phyloP scores from a whole-genome alignment of 2,888 invertebrate species.

The Orthosia gothica region DNA sequence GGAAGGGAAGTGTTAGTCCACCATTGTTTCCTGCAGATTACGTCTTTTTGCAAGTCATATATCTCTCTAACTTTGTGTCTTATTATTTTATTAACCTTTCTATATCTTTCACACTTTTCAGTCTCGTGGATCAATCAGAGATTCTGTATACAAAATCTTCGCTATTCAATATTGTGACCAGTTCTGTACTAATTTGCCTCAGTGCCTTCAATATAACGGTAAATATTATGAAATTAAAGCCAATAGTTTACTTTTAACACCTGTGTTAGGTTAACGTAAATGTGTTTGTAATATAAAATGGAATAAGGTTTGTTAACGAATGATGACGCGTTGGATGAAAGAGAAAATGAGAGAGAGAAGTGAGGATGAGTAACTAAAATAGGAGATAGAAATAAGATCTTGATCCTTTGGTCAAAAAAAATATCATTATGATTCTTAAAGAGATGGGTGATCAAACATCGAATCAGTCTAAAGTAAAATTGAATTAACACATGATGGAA shows the following conservation, averaged over 20 bases:
- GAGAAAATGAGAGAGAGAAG: background rate
- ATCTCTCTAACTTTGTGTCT: background rate
- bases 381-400: background rate
- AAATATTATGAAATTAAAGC: slow-evolving; percentile 40
- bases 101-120: slow-evolving; percentile 61
- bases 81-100: background rate
- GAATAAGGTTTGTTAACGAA: background rate
- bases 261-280: slow-evolving; percentile 5
- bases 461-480: too few species aligned
- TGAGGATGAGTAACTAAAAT: background rate
- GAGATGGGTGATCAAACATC: too few species aligned
- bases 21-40: background rate
- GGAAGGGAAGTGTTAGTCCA: background rate
- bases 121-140: slow-evolving; percentile 80
- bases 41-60: background rate
- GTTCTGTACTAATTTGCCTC: slow-evolving; percentile 83
- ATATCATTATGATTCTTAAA: too few species aligned
- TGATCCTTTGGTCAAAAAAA: background rate
- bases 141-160: slow-evolving; percentile 78
- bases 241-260: slow-evolving; percentile 13
- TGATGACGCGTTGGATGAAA: background rate
- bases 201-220: slow-evolving; percentile 84
- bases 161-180: slow-evolving; percentile 81
- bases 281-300: background rate
- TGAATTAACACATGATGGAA: too few species aligned